A percentile compares a stretch with the other conserved stretches of the same genome.
phyloP scores from a whole-genome alignment of 2,113 vertebrate genomes.

The Malurus cyaneus region DNA sequence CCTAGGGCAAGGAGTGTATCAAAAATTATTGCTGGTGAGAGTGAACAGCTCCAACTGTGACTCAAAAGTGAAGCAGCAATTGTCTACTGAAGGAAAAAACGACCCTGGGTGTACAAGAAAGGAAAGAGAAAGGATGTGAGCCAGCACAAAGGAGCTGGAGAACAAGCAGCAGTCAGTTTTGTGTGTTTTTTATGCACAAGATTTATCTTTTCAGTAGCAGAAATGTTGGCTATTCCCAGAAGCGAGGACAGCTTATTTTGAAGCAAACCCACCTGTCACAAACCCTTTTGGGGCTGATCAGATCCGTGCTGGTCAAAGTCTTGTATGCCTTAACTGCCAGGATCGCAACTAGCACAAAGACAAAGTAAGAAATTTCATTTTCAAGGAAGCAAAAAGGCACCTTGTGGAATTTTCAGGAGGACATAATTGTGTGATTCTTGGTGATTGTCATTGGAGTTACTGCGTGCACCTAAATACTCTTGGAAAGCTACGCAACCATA shows the following conservation, averaged over 20 bases:
- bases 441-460: neutral
- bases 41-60: neutral
- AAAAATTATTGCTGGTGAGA: neutral
- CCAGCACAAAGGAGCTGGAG: neutral
- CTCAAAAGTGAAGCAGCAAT: neutral
- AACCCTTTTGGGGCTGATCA: neutral
- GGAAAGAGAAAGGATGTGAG: neutral
- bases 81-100: neutral
- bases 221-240: neutral
- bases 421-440: neutral
- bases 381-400: neutral
- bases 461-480: neutral
- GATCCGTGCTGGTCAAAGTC: neutral
- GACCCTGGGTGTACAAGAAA: neutral
- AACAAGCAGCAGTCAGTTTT: neutral
- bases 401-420: neutral
- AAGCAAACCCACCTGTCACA: neutral
- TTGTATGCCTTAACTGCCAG: neutral
- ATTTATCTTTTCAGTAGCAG: neutral
- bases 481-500: neutral
- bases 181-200: neutral
- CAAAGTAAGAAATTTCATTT: neutral
- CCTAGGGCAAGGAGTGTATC: neutral
- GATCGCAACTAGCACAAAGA: neutral
- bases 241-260: neutral